Percentiles rank a stretch among this genome's conserved stretches.
Evolutionary conservation across 2,797 vertebrate species (phyloP).

Genomic region (Ctenopoma kingsleyae): DNA sequence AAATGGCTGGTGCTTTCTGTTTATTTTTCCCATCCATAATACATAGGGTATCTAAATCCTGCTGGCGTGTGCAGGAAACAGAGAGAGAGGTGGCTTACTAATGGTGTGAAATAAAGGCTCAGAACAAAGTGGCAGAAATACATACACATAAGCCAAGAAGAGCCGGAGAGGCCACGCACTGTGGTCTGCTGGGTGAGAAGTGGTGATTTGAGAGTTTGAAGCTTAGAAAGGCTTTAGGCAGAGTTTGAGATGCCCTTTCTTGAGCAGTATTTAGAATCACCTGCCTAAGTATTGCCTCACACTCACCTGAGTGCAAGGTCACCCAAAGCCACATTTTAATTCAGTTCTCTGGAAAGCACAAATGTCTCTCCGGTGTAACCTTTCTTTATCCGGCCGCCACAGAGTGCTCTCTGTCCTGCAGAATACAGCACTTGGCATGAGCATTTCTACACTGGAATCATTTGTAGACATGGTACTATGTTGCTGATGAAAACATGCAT

Average conservation of each 20-base stretch:
- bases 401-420: constrained; percentile 18
- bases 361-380: constrained; percentile 56
- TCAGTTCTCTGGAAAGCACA: constrained; percentile 45
- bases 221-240: constrained; percentile 68
- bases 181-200: constrained; percentile 67
- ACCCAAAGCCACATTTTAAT: constrained; percentile 57
- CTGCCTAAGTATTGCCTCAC: constrained; percentile 57
- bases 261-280: constrained; percentile 54
- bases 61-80: constrained; percentile 75
- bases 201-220: constrained; percentile 70
- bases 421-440: constrained; percentile 18
- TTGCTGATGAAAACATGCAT: constrained; percentile 35
- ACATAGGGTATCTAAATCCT: constrained; percentile 81
- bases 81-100: constrained; percentile 65
- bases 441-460: constrained; percentile 31
- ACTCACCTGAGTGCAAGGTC: constrained; percentile 75
- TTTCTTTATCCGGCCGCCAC: constrained; percentile 39
- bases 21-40: constrained; percentile 83
- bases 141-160: constrained; percentile 70
- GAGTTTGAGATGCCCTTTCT: constrained; percentile 64
- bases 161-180: constrained; percentile 64
- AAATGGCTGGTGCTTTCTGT: constrained; percentile 77
- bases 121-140: constrained; percentile 80
- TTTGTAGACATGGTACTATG: constrained; percentile 24
- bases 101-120: constrained; percentile 76